Percentiles rank a stretch among this genome's conserved stretches.
Evolutionary conservation across 2,888 invertebrate genomes (phyloP).

Genomic region (Isoperla grammatica): DNA sequence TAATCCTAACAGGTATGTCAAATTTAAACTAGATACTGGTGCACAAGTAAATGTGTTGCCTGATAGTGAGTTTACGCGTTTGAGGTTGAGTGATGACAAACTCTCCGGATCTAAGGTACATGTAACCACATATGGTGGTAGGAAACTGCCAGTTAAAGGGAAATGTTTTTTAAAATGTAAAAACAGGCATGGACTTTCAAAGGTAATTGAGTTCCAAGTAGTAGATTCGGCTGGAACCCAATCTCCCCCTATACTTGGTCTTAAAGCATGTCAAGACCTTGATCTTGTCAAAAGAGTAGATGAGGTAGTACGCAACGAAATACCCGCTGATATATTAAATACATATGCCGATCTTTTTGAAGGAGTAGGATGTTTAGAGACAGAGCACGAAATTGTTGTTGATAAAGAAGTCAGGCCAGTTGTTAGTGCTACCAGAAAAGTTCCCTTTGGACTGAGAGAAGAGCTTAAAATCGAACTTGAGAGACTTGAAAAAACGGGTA

Average conservation of each 20-base stretch:
- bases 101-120: too few relatives aligned
- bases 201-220: too few relatives aligned
- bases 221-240: too few relatives aligned
- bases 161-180: too few relatives aligned
- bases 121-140: too few relatives aligned
- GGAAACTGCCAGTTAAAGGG: too few relatives aligned
- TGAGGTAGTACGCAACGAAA: too few relatives aligned
- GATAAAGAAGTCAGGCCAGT: conserved; percentile 6
- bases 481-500: conserved; percentile 6
- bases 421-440: conserved; percentile 4
- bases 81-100: neutral
- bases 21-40: neutral
- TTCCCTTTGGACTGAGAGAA: conserved; percentile 10
- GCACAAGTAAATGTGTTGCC: conserved; percentile 1
- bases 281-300: neutral
- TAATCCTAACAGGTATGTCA: neutral
- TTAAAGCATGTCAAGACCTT: neutral
- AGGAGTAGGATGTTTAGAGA: neutral
- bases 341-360: neutral
- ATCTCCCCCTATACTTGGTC: too few relatives aligned
- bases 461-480: too few relatives aligned
- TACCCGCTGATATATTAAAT: too few relatives aligned
- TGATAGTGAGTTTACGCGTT: neutral
- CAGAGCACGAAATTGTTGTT: neutral
- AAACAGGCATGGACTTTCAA: too few relatives aligned